These are phyloP conservation scores for Xerus inauris DNA, from an alignment of 2,113 vertebrate genomes.

Conservation along the genomic window DNA sequence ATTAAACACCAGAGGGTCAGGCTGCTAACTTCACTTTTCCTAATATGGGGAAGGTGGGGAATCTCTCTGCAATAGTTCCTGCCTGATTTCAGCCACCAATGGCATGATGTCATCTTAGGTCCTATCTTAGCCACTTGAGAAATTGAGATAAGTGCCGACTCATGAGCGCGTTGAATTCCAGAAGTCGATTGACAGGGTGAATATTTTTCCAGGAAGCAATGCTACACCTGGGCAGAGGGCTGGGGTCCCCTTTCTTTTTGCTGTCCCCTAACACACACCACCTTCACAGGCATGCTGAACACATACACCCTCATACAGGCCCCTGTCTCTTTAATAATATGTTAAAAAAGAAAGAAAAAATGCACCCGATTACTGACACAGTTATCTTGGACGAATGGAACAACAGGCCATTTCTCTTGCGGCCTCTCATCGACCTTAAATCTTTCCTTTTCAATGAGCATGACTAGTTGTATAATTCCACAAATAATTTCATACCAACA, in stretches of 20 bases:
- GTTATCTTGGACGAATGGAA: neutral
- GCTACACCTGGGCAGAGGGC: neutral
- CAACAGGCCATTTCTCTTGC: neutral
- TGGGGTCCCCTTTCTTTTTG: neutral
- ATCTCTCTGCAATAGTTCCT: neutral
- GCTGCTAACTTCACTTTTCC: neutral
- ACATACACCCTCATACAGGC: rapidly evolving
- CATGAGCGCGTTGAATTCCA: neutral
- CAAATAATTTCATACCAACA: neutral
- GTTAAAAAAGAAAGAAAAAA: neutral
- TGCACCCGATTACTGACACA: neutral
- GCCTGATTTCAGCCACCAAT: too few species aligned
- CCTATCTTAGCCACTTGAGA: neutral
- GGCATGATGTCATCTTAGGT: rapidly evolving
- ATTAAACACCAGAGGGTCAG: neutral
- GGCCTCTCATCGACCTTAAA: neutral
- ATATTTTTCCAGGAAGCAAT: neutral
- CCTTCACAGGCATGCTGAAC: rapidly evolving
- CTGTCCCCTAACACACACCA: neutral
- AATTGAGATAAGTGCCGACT: neutral
- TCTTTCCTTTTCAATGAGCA: neutral
- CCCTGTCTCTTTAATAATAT: neutral
- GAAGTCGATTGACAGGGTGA: neutral
- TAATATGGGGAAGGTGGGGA: neutral
- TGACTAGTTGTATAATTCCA: neutral